Evolutionary conservation across 2,888 invertebrate genomes (phyloP).

Genomic region (Drosophila parthenogenetica): DNA sequence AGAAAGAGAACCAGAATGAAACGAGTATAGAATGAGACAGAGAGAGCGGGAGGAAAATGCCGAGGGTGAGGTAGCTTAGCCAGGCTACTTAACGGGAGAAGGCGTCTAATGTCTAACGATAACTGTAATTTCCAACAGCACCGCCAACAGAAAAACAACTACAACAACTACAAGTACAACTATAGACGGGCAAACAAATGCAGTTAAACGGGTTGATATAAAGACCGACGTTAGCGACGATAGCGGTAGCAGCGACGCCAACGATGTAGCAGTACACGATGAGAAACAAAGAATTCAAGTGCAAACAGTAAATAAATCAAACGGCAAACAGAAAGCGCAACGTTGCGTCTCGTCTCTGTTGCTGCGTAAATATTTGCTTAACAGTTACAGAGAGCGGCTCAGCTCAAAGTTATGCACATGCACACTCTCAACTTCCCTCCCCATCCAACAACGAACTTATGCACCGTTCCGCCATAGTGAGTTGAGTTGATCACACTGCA

Average conservation of each 20-base stretch:
- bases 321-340: conserved; percentile 69
- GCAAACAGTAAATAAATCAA: conserved; percentile 79
- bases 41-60: background rate
- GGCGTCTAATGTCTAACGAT: conserved; percentile 74
- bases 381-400: conserved; percentile 60
- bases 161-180: conserved; percentile 13
- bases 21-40: background rate
- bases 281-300: conserved; percentile 72
- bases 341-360: conserved; percentile 29
- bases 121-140: conserved; percentile 70
- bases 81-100: conserved; percentile 57
- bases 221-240: conserved; percentile 25
- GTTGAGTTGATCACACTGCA: conserved; percentile 34
- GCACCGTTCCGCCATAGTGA: background rate
- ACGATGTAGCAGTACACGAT: conserved; percentile 15
- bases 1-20: background rate
- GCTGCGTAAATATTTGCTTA: conserved; percentile 59
- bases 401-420: conserved; percentile 26
- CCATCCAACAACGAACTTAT: background rate
- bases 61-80: conserved; percentile 30
- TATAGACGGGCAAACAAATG: conserved; percentile 65
- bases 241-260: conserved; percentile 9
- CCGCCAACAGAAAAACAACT: conserved; percentile 7
- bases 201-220: conserved; percentile 69
- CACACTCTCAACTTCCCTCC: background rate